Percentiles rank a stretch among this genome's conserved stretches.
phyloP scores from a whole-genome alignment of 2,888 invertebrate species.

The Euclidia mi region DNA sequence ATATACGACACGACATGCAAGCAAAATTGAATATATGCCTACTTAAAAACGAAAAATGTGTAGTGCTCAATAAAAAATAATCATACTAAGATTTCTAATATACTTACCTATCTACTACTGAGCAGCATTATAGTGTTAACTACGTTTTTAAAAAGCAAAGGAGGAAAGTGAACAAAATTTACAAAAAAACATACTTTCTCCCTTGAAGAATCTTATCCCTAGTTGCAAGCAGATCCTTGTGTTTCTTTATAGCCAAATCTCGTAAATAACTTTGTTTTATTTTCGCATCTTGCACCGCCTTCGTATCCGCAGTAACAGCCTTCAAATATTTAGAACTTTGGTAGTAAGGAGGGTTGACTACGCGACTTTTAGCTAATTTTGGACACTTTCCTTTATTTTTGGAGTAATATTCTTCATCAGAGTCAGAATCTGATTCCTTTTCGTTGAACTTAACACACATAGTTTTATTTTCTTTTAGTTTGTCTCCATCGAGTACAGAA shows the following conservation, averaged over 20 bases:
- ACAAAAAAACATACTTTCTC: slow-evolving; percentile 85
- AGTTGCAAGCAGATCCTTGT: slow-evolving; percentile 86
- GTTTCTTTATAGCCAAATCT: slow-evolving; percentile 88
- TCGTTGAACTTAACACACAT: slow-evolving; percentile 75
- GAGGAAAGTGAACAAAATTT: slow-evolving; percentile 1
- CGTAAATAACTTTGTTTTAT: slow-evolving; percentile 80
- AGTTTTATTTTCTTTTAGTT: slow-evolving; percentile 60
- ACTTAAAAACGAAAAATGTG: too few species aligned
- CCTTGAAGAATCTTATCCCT: slow-evolving; percentile 90
- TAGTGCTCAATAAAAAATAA: too few species aligned
- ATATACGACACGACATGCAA: too few species aligned
- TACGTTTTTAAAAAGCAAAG: neutral
- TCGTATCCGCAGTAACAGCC: slow-evolving; percentile 57
- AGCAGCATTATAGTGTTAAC: too few species aligned
- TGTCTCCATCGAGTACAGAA: slow-evolving; percentile 74
- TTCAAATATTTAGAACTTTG: slow-evolving; percentile 84
- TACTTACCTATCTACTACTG: too few species aligned
- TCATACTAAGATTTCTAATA: too few species aligned
- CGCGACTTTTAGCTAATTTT: slow-evolving; percentile 77
- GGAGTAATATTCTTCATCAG: slow-evolving; percentile 66
- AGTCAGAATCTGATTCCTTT: slow-evolving; percentile 65
- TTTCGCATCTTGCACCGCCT: slow-evolving; percentile 67
- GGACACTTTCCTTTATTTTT: slow-evolving; percentile 79
- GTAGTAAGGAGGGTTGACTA: slow-evolving; percentile 74
- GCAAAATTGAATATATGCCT: neutral